These are phyloP conservation scores for Lycophotia porphyrea DNA, from an alignment of 2,888 invertebrate species.

Conservation along the genomic window DNA sequence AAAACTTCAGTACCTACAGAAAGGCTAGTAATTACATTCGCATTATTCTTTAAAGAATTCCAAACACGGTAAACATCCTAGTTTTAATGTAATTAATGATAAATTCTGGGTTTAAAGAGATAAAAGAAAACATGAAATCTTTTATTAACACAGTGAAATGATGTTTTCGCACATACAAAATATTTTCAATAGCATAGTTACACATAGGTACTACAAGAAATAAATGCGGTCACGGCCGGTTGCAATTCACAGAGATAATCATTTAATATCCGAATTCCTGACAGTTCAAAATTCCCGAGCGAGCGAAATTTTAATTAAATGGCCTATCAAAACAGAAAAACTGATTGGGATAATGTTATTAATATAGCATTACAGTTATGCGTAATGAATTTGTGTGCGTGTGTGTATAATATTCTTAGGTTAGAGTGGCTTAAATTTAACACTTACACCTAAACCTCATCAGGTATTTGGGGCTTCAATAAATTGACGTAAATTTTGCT, in stretches of 20 bases:
- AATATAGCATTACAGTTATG: too few relatives aligned
- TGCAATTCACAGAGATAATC: not conserved
- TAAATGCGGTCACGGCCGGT: not conserved
- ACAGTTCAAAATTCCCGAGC: not conserved
- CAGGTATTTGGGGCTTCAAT: not conserved
- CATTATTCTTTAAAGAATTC: not conserved
- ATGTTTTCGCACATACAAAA: not conserved
- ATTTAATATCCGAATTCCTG: not conserved
- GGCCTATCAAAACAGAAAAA: not conserved
- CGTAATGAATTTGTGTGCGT: too few relatives aligned
- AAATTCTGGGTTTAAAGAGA: too few relatives aligned
- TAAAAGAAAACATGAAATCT: not conserved
- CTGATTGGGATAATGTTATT: not conserved
- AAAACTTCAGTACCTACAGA: too few relatives aligned
- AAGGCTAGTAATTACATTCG: not conserved
- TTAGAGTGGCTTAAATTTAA: too few relatives aligned
- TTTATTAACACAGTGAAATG: not conserved
- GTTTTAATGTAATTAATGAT: too few relatives aligned
- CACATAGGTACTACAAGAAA: not conserved
- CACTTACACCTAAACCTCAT: not conserved
- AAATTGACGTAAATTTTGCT: not conserved
- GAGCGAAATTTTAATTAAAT: slow-evolving; percentile 9
- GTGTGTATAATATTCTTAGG: not conserved
- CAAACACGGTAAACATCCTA: too few relatives aligned
- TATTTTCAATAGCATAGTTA: not conserved